These are phyloP conservation scores for Musca vetustissima DNA, from an alignment of 1,140 invertebrate genomes.

Conservation along the genomic window DNA sequence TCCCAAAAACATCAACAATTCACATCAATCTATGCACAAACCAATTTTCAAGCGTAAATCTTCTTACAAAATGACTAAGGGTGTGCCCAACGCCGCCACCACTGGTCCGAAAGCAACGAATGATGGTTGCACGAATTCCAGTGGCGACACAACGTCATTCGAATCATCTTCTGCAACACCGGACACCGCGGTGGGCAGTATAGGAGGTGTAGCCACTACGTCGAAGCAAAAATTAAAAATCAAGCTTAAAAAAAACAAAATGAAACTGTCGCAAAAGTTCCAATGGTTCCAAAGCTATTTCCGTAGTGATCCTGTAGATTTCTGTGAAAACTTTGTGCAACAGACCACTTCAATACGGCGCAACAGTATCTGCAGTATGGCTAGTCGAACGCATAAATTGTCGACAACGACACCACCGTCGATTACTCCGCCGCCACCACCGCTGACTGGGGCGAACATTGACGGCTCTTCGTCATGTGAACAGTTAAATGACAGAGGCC, in stretches of 20 bases:
- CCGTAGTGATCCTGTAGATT: constrained; percentile 29
- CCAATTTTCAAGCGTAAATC: constrained; percentile 26
- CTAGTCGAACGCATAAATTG: constrained; percentile 26
- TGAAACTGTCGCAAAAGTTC: constrained; percentile 30
- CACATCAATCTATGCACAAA: constrained; percentile 14
- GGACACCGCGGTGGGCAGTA: constrained; percentile 6
- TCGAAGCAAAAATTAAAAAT: constrained; percentile 31
- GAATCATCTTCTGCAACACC: background rate
- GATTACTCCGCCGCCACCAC: constrained; percentile 14
- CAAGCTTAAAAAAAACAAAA: constrained; percentile 34
- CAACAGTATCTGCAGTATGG: constrained; percentile 31
- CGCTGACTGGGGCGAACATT: background rate
- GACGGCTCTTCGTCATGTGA: background rate
- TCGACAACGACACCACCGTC: constrained; percentile 19
- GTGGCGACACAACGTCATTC: background rate
- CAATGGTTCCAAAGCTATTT: constrained; percentile 33
- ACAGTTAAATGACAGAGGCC: background rate
- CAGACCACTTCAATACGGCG: constrained; percentile 28
- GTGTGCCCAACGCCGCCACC: background rate
- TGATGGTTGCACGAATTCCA: constrained; percentile 3
- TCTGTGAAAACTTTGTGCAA: constrained; percentile 33
- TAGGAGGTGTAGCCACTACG: constrained; percentile 14
- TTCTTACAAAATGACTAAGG: constrained; percentile 8
- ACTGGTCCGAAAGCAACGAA: constrained; percentile 23
- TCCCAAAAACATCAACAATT: constrained; percentile 7